phyloP scores from a whole-genome alignment of 2,888 invertebrate species.

The Apantesis nais region DNA sequence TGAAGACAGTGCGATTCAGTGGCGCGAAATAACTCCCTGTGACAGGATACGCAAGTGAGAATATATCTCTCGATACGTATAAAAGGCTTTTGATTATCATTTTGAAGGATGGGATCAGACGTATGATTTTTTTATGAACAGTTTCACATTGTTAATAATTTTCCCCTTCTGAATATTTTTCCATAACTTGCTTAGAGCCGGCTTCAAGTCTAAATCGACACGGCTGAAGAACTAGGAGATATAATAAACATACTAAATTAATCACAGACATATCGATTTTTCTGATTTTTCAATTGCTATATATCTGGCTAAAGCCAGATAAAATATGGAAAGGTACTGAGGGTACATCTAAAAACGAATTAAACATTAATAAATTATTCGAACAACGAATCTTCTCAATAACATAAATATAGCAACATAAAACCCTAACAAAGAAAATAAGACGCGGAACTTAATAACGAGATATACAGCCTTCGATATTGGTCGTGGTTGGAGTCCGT shows the following conservation, averaged over 20 bases:
- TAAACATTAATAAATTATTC: not conserved
- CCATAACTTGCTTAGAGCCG: no score
- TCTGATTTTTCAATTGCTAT: not conserved
- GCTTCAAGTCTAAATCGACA: no score
- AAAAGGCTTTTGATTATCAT: not conserved
- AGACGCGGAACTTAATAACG: constrained; percentile 19
- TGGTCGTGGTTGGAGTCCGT: constrained; percentile 5
- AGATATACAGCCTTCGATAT: constrained; percentile 29
- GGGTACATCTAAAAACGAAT: not conserved
- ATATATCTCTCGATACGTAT: not conserved
- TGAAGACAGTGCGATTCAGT: not conserved
- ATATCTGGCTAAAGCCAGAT: not conserved
- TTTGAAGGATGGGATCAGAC: not conserved
- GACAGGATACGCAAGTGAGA: not conserved
- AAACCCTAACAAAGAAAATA: constrained; percentile 30
- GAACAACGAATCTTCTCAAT: not conserved
- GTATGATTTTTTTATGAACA: not conserved
- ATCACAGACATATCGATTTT: not conserved
- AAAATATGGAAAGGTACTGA: not conserved
- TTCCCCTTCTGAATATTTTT: no score
- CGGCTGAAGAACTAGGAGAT: no score
- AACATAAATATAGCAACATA: constrained; percentile 4
- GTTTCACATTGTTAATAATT: no score
- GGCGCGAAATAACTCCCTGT: constrained; percentile 8
- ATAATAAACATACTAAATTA: not conserved